These are phyloP conservation scores for Acromyrmex heyeri DNA, from an alignment of 1,140 invertebrate species.

Conservation along the genomic window DNA sequence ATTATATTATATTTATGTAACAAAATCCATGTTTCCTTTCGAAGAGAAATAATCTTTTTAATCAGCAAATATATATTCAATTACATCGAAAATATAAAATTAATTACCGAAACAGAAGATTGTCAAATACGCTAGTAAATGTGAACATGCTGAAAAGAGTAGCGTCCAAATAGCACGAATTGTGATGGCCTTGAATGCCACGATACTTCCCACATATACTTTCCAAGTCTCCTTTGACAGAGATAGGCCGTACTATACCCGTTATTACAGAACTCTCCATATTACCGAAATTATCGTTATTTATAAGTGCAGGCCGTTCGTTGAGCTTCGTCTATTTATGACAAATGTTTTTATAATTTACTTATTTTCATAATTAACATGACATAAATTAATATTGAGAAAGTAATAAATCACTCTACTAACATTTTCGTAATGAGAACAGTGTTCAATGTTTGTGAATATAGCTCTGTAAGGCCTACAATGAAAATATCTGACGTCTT, in stretches of 20 bases:
- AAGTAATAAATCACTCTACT: slow-evolving; percentile 84
- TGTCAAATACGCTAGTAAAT: slow-evolving; percentile 97
- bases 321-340: slow-evolving; percentile 70
- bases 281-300: slow-evolving; percentile 86
- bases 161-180: slow-evolving; percentile 99
- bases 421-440: slow-evolving; percentile 93
- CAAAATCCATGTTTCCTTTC: slow-evolving; percentile 11
- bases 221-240: slow-evolving; percentile 89
- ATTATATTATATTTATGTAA: slow-evolving; percentile 40
- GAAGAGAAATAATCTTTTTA: slow-evolving; percentile 36
- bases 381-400: slow-evolving; percentile 60
- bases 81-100: not conserved
- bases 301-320: slow-evolving; percentile 68
- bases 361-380: slow-evolving; percentile 53
- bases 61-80: slow-evolving; percentile 26
- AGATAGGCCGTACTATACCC: slow-evolving; percentile 93
- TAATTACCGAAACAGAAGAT: slow-evolving; percentile 92
- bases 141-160: slow-evolving; percentile 99
- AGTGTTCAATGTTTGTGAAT: slow-evolving; percentile 93
- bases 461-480: slow-evolving; percentile 91
- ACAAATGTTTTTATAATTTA: slow-evolving; percentile 55
- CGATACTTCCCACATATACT: slow-evolving; percentile 92
- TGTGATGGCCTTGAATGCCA: slow-evolving; percentile 99
- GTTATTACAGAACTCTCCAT: slow-evolving; percentile 92
- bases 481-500: slow-evolving; percentile 90